Conservation (phyloP, 2,888 invertebrate species). For the Amiota minor region DNA sequence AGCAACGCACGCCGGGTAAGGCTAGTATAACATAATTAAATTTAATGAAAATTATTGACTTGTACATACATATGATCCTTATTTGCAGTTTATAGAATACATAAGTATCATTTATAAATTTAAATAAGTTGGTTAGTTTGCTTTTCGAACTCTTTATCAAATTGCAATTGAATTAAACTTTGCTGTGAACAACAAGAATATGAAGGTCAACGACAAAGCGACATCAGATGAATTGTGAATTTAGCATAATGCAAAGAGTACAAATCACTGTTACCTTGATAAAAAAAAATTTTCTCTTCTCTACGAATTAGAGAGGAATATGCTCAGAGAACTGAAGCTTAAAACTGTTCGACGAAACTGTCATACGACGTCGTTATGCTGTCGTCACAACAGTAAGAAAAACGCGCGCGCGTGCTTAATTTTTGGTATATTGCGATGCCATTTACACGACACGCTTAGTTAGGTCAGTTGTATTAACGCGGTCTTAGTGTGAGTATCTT, state of each 20-base stretch:
- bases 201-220: slow-evolving; percentile 60
- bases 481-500: slow-evolving; percentile 16
- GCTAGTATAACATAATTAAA: too few relatives aligned
- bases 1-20: too few relatives aligned
- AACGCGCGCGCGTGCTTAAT: not conserved
- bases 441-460: slow-evolving; percentile 13
- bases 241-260: not conserved
- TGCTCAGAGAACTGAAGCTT: too few relatives aligned
- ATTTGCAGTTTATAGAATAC: too few relatives aligned
- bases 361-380: slow-evolving; percentile 1
- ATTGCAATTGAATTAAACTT: too few relatives aligned
- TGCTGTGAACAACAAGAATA: slow-evolving; percentile 39
- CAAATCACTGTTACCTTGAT: not conserved
- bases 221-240: slow-evolving; percentile 38
- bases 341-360: not conserved
- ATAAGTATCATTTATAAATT: too few relatives aligned
- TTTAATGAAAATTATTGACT: too few relatives aligned
- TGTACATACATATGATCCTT: too few relatives aligned
- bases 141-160: too few relatives aligned
- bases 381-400: not conserved
- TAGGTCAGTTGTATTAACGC: slow-evolving; percentile 9
- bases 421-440: not conserved
- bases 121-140: too few relatives aligned
- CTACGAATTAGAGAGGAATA: not conserved
- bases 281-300: not conserved